Percentiles rank a stretch among this genome's conserved stretches.
Conservation (phyloP, 2,113 vertebrate genomes). For the Muntiacus muntjak region DNA sequence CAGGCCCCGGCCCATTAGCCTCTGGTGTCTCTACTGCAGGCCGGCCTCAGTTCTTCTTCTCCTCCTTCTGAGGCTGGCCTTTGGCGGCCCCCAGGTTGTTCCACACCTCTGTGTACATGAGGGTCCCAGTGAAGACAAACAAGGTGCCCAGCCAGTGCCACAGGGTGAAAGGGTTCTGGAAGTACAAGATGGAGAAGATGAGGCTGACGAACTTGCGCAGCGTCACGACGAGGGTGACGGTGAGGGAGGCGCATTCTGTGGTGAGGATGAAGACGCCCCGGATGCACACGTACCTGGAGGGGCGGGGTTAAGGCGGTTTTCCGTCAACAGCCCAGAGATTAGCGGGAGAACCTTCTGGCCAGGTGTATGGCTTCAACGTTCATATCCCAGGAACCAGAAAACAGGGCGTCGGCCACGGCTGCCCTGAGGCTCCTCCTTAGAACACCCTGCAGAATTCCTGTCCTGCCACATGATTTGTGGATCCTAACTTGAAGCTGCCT, state of each 20-base stretch:
- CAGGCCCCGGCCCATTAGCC: background rate
- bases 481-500: background rate
- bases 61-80: conserved; percentile 59
- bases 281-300: conserved; percentile 93
- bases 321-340: background rate
- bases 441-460: background rate
- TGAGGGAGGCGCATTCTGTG: conserved; percentile 95
- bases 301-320: conserved; percentile 70
- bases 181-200: conserved; percentile 97
- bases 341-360: background rate
- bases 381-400: background rate
- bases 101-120: conserved; percentile 95
- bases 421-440: background rate
- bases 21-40: too few relatives aligned
- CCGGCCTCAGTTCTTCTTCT: conserved; percentile 81
- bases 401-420: accelerated
- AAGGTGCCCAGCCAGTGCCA: conserved; percentile 96
- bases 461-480: background rate
- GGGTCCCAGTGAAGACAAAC: conserved; percentile 92
- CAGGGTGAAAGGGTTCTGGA: conserved; percentile 92
- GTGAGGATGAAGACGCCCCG: conserved; percentile 95
- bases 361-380: background rate
- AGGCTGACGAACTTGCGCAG: conserved; percentile 98
- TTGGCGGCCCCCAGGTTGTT: conserved; percentile 76
- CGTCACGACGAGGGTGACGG: conserved; percentile 95